Base-by-base conservation (phyloP, 2,797 vertebrate genomes). In the Moxostoma hubbsi region DNA sequence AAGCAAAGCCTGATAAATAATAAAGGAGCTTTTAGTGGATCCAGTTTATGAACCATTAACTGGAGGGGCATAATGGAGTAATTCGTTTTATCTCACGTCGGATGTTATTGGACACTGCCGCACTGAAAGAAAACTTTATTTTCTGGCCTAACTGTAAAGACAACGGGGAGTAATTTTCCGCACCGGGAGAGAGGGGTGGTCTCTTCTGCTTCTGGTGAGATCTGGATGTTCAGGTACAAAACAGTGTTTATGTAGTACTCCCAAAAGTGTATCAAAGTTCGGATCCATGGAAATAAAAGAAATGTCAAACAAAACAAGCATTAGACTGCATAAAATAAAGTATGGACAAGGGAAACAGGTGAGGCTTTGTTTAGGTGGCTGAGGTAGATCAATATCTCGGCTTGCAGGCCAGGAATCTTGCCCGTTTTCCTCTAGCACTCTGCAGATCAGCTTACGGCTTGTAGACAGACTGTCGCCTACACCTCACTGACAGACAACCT, bases 381-480 rank as follows among this genome's bases (percentile, higher is more conserved):
- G 94, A 97, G 95, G 95, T 95, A 98, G 96, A 98, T 98, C 96
- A 91, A 94, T 98, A 98, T 98, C 97, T 95, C 85, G 92, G 91
- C 95, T 95, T 95, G 93, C 94, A 94, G 95, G 94, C 94, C 94
- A 95, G 94, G 95, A 96, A 96, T 96, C 93, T 93, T 96, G 95
- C 94, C 95, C 93, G 92, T 94, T 95, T 96, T 94, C 94, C 93
- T 95, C 94, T 92, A 92, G 93, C 89, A 90, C 93, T 92, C 81
- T 89, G 91, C 90, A 88, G 96, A 99, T 99, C 97, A 93, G 94
- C 95, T 99, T 99, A 97, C 97, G 73, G 93, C 86, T 88, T 92
- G 95, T 95, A 98, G 97, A 98, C 97, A 96, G 93, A 92, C 96
- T 97, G 97, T 97, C 97, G 97, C 97, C 97, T 95, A 90, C 90